Conservation (phyloP, 2,888 invertebrate genomes). For the Alentia gelatinosa region DNA sequence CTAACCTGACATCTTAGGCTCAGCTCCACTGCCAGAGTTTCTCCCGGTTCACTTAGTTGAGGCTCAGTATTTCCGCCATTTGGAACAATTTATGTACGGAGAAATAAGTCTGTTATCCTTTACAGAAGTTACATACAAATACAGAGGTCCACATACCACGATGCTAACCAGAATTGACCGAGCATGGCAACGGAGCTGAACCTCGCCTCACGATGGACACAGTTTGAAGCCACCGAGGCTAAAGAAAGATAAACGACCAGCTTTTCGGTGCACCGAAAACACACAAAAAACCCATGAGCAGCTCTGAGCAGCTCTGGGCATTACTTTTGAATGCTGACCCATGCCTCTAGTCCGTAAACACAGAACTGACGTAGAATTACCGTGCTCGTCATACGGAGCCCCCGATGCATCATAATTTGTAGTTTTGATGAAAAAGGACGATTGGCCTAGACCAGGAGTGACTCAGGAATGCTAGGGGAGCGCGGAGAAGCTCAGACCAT, state of each 20-base stretch:
- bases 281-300: background rate
- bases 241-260: background rate
- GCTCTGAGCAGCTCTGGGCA: background rate
- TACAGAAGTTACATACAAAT: background rate
- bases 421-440: slow-evolving; percentile 7
- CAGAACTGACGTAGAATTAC: background rate
- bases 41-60: too few species aligned
- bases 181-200: background rate
- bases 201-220: background rate
- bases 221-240: background rate
- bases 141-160: background rate
- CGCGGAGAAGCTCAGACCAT: background rate
- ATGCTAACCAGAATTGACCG: background rate
- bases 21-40: too few species aligned
- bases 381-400: background rate
- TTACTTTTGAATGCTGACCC: background rate
- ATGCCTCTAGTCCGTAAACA: background rate
- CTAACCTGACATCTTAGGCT: too few species aligned
- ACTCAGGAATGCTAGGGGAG: background rate
- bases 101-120: background rate
- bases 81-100: background rate
- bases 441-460: background rate
- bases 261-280: background rate
- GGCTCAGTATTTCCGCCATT: too few species aligned
- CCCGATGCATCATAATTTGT: background rate